Base-by-base conservation (phyloP, 2,113 vertebrate species). In the Amblyopsis rosae region DNA sequence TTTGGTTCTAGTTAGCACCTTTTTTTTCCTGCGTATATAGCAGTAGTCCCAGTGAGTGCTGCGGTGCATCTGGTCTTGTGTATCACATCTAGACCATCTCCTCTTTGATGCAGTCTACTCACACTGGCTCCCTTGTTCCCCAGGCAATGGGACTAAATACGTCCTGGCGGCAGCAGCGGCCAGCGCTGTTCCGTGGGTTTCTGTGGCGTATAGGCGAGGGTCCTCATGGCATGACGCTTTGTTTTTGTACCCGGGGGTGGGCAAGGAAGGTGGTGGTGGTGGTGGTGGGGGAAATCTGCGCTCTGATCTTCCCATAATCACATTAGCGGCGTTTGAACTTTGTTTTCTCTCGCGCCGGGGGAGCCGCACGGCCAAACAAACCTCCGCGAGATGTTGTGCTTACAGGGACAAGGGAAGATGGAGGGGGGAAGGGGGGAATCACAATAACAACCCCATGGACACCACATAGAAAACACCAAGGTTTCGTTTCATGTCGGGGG, bases 221-320 rank as follows among this genome's bases (percentile, higher is more conserved):
- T n/a, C 50, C 41, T 13, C 33, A n/a, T 65, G 45, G 79, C 50
- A 77, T 50, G 76, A 77, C 67, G 55, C 56, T 41, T 19, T 82
- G 82, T 87, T 84, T 85, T 82, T 62, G 65, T 83, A 88, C 69
- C 63, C 17, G 41, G 54, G 59, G 50, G 11, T 13, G 56, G 59
- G 5, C 12, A 35, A 5, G 13, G 59, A 26, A 10, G 19, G 26
- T 2, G 55, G 55, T 9, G 26, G 16, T 19, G 45, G 76, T 77
- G 79, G 75, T 82, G 15, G 33, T 12, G 59, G 83, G 88, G 82
- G 72, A 73, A 70, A 89, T 90, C 88, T 80, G 75, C 4, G 57
- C 88, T 90, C 87, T 89, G 87, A 89, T 90, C 88, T 89, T 77
- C 0, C 73, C 74, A 65, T 88, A 90, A 89, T 90, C 84, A 64